These are phyloP conservation scores for Ptychochromis oligacanthus DNA, from an alignment of 2,113 vertebrate genomes.

Conservation along the genomic window DNA sequence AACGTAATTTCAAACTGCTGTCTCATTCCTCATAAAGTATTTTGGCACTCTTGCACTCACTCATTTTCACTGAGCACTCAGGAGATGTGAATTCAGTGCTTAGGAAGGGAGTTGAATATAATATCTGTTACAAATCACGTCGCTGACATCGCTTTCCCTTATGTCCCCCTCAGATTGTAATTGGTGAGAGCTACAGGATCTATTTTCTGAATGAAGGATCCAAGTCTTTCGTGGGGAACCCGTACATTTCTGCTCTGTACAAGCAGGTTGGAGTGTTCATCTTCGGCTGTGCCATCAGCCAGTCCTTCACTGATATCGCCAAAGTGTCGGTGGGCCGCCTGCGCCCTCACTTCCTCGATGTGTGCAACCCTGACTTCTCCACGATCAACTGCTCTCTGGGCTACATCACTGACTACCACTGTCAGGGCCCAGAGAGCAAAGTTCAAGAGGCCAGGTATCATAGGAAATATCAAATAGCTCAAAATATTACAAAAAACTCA, in stretches of 20 bases:
- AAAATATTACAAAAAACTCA: neutral
- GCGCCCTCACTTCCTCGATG: constrained; percentile 90
- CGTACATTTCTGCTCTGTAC: constrained; percentile 90
- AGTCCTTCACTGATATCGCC: constrained; percentile 91
- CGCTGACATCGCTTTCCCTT: neutral
- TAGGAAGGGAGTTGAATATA: neutral
- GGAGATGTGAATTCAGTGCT: neutral
- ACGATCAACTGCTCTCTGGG: constrained; percentile 88
- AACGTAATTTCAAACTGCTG: no score
- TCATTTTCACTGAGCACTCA: constrained; percentile 7
- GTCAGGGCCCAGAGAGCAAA: constrained; percentile 80
- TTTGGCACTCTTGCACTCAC: neutral
- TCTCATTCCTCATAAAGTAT: neutral
- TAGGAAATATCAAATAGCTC: neutral
- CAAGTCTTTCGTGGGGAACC: constrained; percentile 87
- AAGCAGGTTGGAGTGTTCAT: constrained; percentile 88
- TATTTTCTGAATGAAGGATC: constrained; percentile 82
- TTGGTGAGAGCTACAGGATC: constrained; percentile 88
- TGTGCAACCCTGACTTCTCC: constrained; percentile 85
- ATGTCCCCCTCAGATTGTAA: constrained; percentile 79
- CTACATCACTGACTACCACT: constrained; percentile 84
- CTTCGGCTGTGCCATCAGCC: constrained; percentile 86
- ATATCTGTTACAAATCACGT: neutral
- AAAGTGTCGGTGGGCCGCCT: constrained; percentile 93
- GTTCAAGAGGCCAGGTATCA: constrained; percentile 90